A percentile compares a stretch with the other conserved stretches of the same genome.
Conservation (phyloP, 1,140 invertebrate species). For the Anagrus nilaparvatae region DNA sequence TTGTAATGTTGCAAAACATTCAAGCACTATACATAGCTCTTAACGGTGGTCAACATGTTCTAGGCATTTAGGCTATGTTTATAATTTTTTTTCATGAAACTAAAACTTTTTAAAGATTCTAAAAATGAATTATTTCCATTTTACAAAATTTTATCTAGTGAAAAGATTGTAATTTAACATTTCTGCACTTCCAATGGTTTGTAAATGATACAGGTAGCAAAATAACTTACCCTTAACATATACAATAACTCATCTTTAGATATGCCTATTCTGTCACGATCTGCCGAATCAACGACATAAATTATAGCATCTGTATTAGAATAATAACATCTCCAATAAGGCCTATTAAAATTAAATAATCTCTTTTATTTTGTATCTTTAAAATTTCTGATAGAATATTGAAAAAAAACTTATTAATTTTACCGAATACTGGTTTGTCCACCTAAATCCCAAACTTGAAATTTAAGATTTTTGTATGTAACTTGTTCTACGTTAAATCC, state of each 20-base stretch:
- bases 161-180: too few relatives aligned
- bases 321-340: slow-evolving; percentile 99
- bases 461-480: slow-evolving; percentile 91
- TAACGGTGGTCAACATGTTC: too few relatives aligned
- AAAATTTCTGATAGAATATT: background rate
- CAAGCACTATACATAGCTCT: too few relatives aligned
- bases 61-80: too few relatives aligned
- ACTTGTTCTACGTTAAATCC: slow-evolving; percentile 98
- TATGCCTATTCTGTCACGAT: slow-evolving; percentile 96
- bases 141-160: too few relatives aligned
- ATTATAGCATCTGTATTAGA: slow-evolving; percentile 99
- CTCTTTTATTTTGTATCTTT: slow-evolving; percentile 8
- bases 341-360: slow-evolving; percentile 56
- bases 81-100: too few relatives aligned
- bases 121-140: too few relatives aligned
- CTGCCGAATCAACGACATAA: slow-evolving; percentile 98
- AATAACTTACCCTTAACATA: slow-evolving; percentile 88
- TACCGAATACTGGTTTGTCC: slow-evolving; percentile 91
- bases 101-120: too few relatives aligned
- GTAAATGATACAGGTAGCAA: too few relatives aligned
- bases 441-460: slow-evolving; percentile 97
- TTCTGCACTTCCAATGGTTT: too few relatives aligned
- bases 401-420: background rate
- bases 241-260: slow-evolving; percentile 96
- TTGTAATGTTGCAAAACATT: too few relatives aligned